These are phyloP conservation scores for Glyptemys insculpta DNA, from an alignment of 2,797 vertebrate genomes.

Conservation along the genomic window DNA sequence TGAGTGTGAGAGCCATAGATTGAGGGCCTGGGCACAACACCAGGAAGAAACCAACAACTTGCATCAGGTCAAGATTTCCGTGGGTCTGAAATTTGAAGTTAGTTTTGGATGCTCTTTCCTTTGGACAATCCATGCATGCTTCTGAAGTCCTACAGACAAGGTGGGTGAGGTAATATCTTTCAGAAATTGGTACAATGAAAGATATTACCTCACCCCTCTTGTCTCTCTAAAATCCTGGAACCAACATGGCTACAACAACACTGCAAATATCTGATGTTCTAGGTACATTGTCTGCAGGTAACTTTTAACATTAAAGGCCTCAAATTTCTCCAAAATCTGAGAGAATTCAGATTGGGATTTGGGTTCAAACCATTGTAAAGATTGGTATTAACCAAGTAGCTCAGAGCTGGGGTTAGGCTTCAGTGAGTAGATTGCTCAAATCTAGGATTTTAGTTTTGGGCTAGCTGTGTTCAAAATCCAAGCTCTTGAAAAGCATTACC, in stretches of 20 bases:
- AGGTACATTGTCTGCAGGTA: not conserved
- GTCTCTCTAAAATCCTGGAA: not conserved
- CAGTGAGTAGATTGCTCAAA: not conserved
- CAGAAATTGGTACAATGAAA: not conserved
- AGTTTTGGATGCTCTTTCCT: not conserved
- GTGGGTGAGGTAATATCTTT: too few relatives aligned
- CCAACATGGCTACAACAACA: not conserved
- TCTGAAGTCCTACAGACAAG: not conserved
- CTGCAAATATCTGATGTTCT: not conserved
- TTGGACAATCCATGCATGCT: not conserved
- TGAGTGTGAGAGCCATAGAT: not conserved
- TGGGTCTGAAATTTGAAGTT: not conserved
- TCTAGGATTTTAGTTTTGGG: not conserved
- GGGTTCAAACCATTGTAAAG: not conserved
- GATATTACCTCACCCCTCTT: not conserved
- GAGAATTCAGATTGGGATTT: not conserved
- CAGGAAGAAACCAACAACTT: accelerated
- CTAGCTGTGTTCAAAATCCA: not conserved
- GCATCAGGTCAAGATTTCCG: not conserved
- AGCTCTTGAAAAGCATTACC: not conserved
- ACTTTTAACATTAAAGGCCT: not conserved
- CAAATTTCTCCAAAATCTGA: not conserved
- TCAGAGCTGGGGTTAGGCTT: not conserved
- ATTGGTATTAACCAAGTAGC: not conserved
- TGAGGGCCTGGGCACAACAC: not conserved